Percentiles rank a stretch among this genome's conserved stretches.
These are phyloP conservation scores for Seira musarum DNA, from an alignment of 2,888 invertebrate species.

Conservation along the genomic window DNA sequence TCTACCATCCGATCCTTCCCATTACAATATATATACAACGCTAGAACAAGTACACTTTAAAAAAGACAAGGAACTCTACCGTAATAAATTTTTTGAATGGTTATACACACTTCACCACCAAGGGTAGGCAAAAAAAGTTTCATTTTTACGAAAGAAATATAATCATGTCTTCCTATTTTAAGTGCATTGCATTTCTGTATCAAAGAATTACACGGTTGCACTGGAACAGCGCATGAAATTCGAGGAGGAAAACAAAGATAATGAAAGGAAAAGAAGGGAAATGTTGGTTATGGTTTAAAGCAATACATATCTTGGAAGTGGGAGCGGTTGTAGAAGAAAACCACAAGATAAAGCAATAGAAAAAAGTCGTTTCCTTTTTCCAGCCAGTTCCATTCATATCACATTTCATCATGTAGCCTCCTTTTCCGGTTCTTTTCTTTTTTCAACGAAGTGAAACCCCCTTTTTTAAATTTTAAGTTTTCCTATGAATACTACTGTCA, in stretches of 20 bases:
- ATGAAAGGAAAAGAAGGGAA: constrained; percentile 10
- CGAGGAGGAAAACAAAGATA: constrained; percentile 3
- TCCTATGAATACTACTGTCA: too few species aligned
- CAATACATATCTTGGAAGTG: constrained; percentile 17
- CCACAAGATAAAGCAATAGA: constrained; percentile 38
- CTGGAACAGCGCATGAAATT: constrained; percentile 29
- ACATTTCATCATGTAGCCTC: constrained; percentile 14
- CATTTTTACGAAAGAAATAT: too few species aligned
- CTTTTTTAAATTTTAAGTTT: too few species aligned
- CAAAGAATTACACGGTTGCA: constrained; percentile 1
- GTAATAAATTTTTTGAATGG: too few species aligned
- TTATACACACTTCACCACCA: too few species aligned
- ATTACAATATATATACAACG: too few species aligned
- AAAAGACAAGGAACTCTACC: too few species aligned
- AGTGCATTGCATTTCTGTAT: too few species aligned
- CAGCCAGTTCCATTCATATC: background rate
- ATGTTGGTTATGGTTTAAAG: background rate
- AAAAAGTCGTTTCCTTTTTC: constrained; percentile 45
- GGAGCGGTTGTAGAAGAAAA: constrained; percentile 5
- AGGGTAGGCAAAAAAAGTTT: too few species aligned
- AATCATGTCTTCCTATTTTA: too few species aligned
- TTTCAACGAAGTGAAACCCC: constrained; percentile 4
- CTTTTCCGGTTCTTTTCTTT: constrained; percentile 40
- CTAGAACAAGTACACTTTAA: too few species aligned
- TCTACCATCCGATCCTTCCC: background rate